Evolutionary conservation across 2,888 invertebrate species (phyloP), one percentile per base, ranked within the genome.

Genomic region (Eremobia ochroleuca): DNA sequence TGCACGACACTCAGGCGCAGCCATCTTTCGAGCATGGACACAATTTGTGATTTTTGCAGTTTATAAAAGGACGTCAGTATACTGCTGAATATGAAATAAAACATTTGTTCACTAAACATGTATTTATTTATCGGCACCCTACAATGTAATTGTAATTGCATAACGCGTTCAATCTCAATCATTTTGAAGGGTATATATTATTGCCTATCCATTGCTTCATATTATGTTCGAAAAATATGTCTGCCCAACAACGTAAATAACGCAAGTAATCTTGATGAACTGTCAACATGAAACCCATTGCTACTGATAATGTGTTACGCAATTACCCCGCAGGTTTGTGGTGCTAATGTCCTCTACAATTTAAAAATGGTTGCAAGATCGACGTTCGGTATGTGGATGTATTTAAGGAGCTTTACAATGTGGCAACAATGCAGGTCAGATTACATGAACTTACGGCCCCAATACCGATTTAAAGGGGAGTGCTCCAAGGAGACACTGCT

Each of bases 1-100:
- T 95, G 59, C 96, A 95, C 80, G 94, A 94, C 52, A 85, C 91
- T 11, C 94, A 95, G 88, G 90, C 93, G 25, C 92, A 92, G 83
- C 90, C 92, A 13, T 93, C 90, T 31, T 96, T 96, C 82, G 95
- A 95, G 74, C 94, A 95, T 71, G 92, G 91, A 21, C 92, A 95
- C 81, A 95, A 95, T 90, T 77, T 93, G 49, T 81, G 67, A 84
- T 71, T n/a, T 52, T 46, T 66, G 55, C n/a, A 65, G n/a, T 40
- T n/a, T 61, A 15, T 28, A 18, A 5, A 68, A 64, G 4, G 34
- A 61, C 13, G 28, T 43, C 37, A 43, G 15, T 55, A 21, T 40
- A 73, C 52, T 21, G 40, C 46, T 62, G n/a, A 31, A 46, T 55
- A 59, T 49, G n/a, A 15, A 80, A 67, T 80, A 66, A 69, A 84